Evolutionary conservation across 2,797 vertebrate species (phyloP), one percentile per base, ranked within the genome.

Genomic region (Fistularia commersonii): DNA sequence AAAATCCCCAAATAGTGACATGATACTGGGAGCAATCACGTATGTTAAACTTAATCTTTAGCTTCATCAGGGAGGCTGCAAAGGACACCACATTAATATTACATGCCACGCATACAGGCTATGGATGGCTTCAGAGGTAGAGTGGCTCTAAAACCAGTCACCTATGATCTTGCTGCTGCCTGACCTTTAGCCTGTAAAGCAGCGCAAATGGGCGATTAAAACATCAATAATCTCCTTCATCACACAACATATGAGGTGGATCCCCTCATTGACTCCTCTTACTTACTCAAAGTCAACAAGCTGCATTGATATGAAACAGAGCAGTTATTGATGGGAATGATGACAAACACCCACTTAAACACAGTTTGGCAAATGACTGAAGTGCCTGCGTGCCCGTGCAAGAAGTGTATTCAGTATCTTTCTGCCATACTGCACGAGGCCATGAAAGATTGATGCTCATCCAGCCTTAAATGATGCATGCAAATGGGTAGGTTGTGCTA

Each of bases 391-490:
- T 39, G 32, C 6, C 7, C 46, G 55, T 1, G 34, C 37, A 40
- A 15, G 3, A 9, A 45, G 45, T 14, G 42, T 47, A 41, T 11
- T 41, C 10, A 40, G 14, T 2, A 36, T 58, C 49, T 51, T 57
- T 54, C 1, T 45, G 63, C 52, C 52, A 34, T 47, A 49, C 47
- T 41, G 60, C 8, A 13, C 51, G 62, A 54, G 54, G 33, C 14
- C 0, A 71, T 61, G 54, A 76, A 77, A 79, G 51, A 66, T 62
- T 69, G 64, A 81, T 65, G 72, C 64, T 48, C 2, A 40, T 50
- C 65, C 57, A 45, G 60, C 39, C 35, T 41, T 69, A 43, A 73
- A 76, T 73, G 32, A 77, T 73, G 68, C 72, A 73, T 76, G 44
- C 58, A 65, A 58, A 62, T 66, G 73, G 69, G 51, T 5, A 49